Evolutionary conservation across 2,797 vertebrate genomes (phyloP), one percentile per base, ranked within the genome.

Genomic region (Typhlichthys subterraneus): DNA sequence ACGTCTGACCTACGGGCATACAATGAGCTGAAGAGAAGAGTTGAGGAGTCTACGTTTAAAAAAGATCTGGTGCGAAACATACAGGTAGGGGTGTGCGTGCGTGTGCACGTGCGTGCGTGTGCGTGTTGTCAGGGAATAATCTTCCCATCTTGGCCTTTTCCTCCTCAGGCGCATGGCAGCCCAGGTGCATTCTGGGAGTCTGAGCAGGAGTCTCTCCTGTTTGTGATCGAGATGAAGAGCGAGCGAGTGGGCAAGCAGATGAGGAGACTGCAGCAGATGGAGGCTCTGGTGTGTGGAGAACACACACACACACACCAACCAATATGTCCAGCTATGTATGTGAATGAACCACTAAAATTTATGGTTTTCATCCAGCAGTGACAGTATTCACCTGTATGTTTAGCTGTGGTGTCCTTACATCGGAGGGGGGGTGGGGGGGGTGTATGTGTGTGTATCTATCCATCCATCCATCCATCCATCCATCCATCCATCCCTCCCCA

Each of bases 161-260:
- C 2, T 11, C 33, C 49, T 8, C 79, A 98, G 96, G 94, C 94
- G 50, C 89, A 96, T 0, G 95, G 97, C 61, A 96, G 94, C 75
- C 96, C 94, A 52, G 94, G 93, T 72, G 92, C 85, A 61, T 98
- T 98, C 92, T 99, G 96, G 97, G 94, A 97, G 77, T 95, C 95
- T 50, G 96, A 99, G 83, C 90, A 96, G 84, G 94, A 99, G 91
- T 98, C 96, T 58, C 87, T 98, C 77, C 89, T 97, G 78, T 96
- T 97, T 5, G 96, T 99, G 71, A 95, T 98, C 0, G 96, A 98
- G 89, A 96, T 98, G 96, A 97, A 97, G 88, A 94, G 85, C 0
- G 93, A 95, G 69, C 91, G 90, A 1, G 93, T 96, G 73, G 94
- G 93, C 1, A 67, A 94, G 53, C 90, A 95, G 67, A 92, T 86